phyloP scores from a whole-genome alignment of 2,888 invertebrate species.

The Atethmia centrago region DNA sequence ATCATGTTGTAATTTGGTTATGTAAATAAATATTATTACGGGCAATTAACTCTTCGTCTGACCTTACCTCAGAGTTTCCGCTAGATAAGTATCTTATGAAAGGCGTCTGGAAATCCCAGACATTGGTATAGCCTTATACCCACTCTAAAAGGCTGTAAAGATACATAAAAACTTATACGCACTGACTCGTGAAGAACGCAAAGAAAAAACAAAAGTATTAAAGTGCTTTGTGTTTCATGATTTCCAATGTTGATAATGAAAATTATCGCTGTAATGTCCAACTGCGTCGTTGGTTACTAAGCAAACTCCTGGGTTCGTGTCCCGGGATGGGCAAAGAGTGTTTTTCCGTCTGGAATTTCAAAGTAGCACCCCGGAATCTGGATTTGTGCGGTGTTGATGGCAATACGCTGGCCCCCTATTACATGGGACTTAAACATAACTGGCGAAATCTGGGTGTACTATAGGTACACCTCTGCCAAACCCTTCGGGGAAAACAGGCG shows the following conservation, averaged over 20 bases:
- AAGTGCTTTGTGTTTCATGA: background rate
- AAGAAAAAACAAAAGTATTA: background rate
- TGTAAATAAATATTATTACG: slow-evolving; percentile 2
- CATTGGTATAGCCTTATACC: slow-evolving; percentile 17
- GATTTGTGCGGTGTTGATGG: too few species aligned
- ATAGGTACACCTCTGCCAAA: too few species aligned
- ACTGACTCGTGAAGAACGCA: slow-evolving; percentile 31
- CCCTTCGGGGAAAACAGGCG: too few species aligned
- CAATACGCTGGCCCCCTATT: too few species aligned
- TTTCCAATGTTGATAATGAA: background rate
- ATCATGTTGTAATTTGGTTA: too few species aligned
- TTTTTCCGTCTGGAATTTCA: too few species aligned
- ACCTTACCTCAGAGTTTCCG: slow-evolving; percentile 26
- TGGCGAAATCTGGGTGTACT: too few species aligned
- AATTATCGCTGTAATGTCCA: background rate
- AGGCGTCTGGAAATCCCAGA: slow-evolving; percentile 26
- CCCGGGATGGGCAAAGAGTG: background rate
- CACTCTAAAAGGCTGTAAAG: background rate
- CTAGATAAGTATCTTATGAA: slow-evolving; percentile 26
- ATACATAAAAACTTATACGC: background rate
- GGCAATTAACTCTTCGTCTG: background rate
- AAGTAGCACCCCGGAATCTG: too few species aligned
- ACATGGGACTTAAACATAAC: too few species aligned
- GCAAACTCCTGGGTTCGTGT: background rate
- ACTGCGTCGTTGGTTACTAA: background rate